Evolutionary conservation across 2,113 vertebrate genomes (phyloP), one percentile per base, ranked within the genome.

Genomic region (Petromus typicus): DNA sequence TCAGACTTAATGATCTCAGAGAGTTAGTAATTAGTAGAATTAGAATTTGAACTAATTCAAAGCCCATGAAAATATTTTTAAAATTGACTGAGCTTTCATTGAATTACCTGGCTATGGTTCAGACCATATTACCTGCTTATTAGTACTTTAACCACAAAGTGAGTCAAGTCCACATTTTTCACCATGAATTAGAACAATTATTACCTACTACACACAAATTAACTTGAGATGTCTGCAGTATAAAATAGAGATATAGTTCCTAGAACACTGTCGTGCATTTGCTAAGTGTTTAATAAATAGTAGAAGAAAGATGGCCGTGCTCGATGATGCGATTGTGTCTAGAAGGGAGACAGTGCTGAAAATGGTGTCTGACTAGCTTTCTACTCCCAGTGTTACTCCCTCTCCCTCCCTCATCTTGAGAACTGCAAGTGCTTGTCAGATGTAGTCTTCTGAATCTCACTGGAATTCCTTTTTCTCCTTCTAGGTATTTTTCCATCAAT

Each of bases 11-110:
- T 45, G 4, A 7, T 25, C 14, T 91, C 48, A 79, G 12, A 69
- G 20, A 93, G 10, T 45, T 56, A 69, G 17, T 90, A 75, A 69
- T 57, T 22, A 32, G 5, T 57, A 90, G 51, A 93, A 80, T 84
- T 37, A 75, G 43, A 95, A 92, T 84, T 75, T 76, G 75, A 89
- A 23, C 25, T 9, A n/a, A 84, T 95, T 94, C 27, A 90, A 95
- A 92, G 27, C 17, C 32, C n/a, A 45, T 9, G 13, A n/a, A 73
- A 40, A 32, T 63, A 61, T 0, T 75, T 91, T 96, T 67, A 90
- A 69, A 92, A 32, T 43, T 45, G 57, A 90, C 32, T 84, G 25
- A 57, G 89, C 71, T 91, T 89, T 94, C 73, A 91, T 3, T 90
- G 37, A 18, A 86, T 85, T 86, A 90, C 86, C 66, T 76, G 45